A percentile compares a stretch with the other conserved stretches of the same genome.
Conservation (phyloP, 1,140 invertebrate genomes). For the Atta cephalotes region DNA sequence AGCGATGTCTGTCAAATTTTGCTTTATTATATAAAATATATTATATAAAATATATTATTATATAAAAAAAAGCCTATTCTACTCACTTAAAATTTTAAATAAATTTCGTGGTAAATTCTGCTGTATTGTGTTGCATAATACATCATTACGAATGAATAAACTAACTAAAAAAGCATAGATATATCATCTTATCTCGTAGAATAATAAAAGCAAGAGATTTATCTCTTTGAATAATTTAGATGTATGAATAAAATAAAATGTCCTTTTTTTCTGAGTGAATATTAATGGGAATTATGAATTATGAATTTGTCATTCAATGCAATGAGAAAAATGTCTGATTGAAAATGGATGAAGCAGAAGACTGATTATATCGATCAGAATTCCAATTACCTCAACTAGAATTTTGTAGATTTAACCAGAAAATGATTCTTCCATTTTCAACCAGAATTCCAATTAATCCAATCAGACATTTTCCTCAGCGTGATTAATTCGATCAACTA, state of each 20-base stretch:
- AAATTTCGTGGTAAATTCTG: neutral
- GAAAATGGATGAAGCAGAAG: too few species aligned
- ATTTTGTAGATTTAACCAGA: too few species aligned
- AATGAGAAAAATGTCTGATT: too few species aligned
- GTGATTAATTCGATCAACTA: neutral
- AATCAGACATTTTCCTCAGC: too few species aligned
- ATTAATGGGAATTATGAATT: neutral
- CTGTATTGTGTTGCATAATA: neutral
- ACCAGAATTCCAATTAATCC: too few species aligned
- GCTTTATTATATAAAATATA: neutral
- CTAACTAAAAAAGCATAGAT: neutral
- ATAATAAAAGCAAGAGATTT: neutral
- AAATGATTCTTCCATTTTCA: too few species aligned
- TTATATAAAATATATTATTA: neutral
- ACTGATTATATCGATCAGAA: too few species aligned
- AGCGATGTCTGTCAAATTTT: neutral
- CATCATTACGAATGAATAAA: neutral
- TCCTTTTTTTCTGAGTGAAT: neutral
- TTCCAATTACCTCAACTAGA: too few species aligned
- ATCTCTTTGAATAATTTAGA: neutral
- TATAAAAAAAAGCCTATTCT: neutral
- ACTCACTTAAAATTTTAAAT: neutral
- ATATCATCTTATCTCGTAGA: neutral
- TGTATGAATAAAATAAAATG: slow-evolving; percentile 5
- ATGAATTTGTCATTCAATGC: neutral